Base-by-base conservation (phyloP, 2,888 invertebrate genomes). In the Himalopsyche tibetana region DNA sequence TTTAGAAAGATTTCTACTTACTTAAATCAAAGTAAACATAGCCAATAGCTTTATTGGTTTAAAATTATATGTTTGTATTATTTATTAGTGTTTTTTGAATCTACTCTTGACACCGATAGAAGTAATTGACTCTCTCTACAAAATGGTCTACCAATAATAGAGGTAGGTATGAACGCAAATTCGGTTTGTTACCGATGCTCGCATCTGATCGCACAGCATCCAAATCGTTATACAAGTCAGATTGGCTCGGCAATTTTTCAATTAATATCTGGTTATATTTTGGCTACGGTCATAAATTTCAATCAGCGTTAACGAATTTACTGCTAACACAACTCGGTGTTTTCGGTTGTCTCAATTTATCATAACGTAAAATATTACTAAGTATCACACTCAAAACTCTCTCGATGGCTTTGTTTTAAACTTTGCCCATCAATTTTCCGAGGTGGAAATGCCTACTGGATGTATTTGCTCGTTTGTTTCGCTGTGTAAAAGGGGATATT, bases 331-430 rank as follows among this genome's bases (percentile, higher is more conserved):
- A 55, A 84, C 84, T 84, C 84, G 83, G 85, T 86, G 86, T 88
- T 88, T 86, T 88, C 86, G 88, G 85, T 82, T 88, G 86, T 88
- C 88, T 88, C 88, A 85, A 88, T 88, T 86, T 88, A 88, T 88
- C 88, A 88, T 85, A 88, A 82, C 85, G 85, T 88, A 88, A 88
- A 88, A 88, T 88, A 85, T 88, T 86, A 84, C 86, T 85, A 88
- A 85, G 88, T 88, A 84, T 86, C 86, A 82, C 84, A 84, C 86
- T 86, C 86, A 56, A 87, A 87, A 82, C 84, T 85, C 84, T 85
- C 87, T 85, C 85, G 82, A 84, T 84, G 81, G 83, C 83, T 85
- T 86, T 86, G 85, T 88, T 86, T 88, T 83, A 86, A 88, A 88
- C 88, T 88, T 88, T 86, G 79, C 82, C 86, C 87, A 88, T 88